Evolutionary conservation across 2,797 vertebrate genomes (phyloP).

Genomic region (Pseudotriccus pelzelni): DNA sequence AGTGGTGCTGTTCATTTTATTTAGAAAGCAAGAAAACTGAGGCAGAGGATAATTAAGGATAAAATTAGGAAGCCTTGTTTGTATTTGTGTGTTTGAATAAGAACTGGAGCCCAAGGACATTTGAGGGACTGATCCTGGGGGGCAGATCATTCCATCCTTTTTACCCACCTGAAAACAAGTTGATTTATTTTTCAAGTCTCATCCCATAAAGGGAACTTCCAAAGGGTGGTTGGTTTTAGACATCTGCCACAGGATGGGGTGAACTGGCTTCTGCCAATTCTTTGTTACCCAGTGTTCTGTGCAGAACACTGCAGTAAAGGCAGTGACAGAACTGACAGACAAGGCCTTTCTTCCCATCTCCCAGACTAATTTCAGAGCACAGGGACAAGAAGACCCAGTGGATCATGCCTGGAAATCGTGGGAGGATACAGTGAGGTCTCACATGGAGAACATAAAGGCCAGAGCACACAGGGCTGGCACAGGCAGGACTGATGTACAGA

Average conservation of each 20-base stretch:
- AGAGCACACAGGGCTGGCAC: neutral
- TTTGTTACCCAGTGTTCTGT: neutral
- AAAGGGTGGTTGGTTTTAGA: neutral
- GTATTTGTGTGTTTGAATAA: neutral
- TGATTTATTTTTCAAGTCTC: neutral
- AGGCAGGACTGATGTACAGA: neutral
- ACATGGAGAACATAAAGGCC: neutral
- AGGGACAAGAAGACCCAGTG: neutral
- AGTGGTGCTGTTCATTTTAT: neutral
- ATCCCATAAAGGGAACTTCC: neutral
- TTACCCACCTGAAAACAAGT: neutral
- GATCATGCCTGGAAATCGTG: neutral
- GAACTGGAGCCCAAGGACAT: neutral
- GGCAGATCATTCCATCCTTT: neutral
- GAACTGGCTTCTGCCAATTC: neutral
- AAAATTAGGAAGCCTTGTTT: neutral
- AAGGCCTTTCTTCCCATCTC: neutral
- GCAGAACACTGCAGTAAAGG: neutral
- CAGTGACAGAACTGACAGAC: neutral
- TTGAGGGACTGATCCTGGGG: neutral
- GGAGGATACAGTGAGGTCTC: neutral
- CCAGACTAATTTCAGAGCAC: neutral
- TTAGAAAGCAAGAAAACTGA: neutral
- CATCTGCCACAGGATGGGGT: neutral
- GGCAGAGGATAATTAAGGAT: neutral